Conservation (phyloP, 1,140 invertebrate species). For the Globodera rostochiensis region DNA sequence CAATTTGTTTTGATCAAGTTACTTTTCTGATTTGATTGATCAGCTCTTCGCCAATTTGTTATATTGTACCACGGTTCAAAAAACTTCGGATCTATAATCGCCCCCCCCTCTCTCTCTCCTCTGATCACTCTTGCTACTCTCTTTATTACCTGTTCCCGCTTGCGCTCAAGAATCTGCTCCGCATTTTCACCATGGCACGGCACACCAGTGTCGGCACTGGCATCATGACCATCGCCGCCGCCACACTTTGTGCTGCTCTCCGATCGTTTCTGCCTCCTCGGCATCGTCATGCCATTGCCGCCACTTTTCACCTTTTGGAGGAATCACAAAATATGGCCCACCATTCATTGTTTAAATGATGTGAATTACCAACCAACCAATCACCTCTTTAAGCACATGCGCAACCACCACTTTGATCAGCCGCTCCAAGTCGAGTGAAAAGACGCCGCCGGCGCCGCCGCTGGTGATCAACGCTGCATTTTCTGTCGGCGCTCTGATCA, state of each 20-base stretch:
- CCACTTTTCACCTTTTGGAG: neutral
- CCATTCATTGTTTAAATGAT: neutral
- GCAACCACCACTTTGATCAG: slow-evolving; percentile 48
- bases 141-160: slow-evolving; percentile 47
- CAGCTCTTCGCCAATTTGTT: neutral
- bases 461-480: neutral
- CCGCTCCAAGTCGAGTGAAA: slow-evolving; percentile 37
- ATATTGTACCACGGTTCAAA: slow-evolving; percentile 2
- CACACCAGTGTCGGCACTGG: neutral
- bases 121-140: neutral
- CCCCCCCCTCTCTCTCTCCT: neutral
- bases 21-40: neutral
- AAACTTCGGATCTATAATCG: too few relatives aligned
- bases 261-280: slow-evolving; percentile 3
- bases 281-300: neutral
- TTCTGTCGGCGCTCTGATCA: too few relatives aligned
- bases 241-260: neutral
- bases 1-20: neutral
- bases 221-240: neutral
- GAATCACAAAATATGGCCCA: neutral
- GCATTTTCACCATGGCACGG: slow-evolving; percentile 37
- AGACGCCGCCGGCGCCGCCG: neutral
- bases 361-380: neutral
- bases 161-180: slow-evolving; percentile 51
- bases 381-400: slow-evolving; percentile 40